Conservation (phyloP, 53 echinoderm and acorn worm genomes). For the Patiria pectinifera region DNA sequence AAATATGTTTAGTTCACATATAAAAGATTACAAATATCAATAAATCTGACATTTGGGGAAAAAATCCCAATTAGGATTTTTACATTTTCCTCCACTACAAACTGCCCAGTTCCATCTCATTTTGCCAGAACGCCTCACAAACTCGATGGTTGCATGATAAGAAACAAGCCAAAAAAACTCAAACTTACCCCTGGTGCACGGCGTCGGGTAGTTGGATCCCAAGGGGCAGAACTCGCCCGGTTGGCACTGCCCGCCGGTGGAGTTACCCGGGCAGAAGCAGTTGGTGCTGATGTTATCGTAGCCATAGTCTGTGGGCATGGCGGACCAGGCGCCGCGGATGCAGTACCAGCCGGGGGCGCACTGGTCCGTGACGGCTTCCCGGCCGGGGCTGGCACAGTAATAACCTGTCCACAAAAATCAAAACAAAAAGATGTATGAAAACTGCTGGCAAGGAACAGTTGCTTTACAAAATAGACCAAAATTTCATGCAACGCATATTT, state of each 20-base stretch:
- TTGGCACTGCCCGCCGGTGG: constrained; percentile 95
- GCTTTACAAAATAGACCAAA: too few relatives aligned
- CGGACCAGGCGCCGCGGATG: constrained; percentile 91
- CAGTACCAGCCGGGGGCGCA: constrained; percentile 98
- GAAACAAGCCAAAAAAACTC: constrained; percentile 1
- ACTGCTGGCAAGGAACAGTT: too few relatives aligned
- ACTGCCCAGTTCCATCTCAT: too few relatives aligned
- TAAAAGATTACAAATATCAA: too few relatives aligned
- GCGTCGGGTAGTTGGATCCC: constrained; percentile 85
- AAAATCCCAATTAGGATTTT: too few relatives aligned
- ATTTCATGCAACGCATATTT: too few relatives aligned
- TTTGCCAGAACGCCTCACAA: too few relatives aligned
- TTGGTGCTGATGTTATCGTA: constrained; percentile 84
- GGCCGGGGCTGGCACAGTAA: constrained; percentile 87
- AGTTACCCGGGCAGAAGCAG: constrained; percentile 90
- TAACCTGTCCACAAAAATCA: constrained; percentile 53
- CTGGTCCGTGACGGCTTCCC: constrained; percentile 71
- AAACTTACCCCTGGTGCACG: constrained; percentile 84
- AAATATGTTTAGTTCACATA: too few relatives aligned
- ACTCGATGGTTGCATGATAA: too few relatives aligned
- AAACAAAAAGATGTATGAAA: not conserved
- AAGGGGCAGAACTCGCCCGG: constrained; percentile 93
- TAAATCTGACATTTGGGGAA: too few relatives aligned
- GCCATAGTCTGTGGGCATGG: constrained; percentile 89
- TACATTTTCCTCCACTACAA: too few relatives aligned